Evolutionary conservation across 2,113 vertebrate genomes (phyloP), one percentile per base, ranked within the genome.

Genomic region (Oncorhynchus tshawytscha): DNA sequence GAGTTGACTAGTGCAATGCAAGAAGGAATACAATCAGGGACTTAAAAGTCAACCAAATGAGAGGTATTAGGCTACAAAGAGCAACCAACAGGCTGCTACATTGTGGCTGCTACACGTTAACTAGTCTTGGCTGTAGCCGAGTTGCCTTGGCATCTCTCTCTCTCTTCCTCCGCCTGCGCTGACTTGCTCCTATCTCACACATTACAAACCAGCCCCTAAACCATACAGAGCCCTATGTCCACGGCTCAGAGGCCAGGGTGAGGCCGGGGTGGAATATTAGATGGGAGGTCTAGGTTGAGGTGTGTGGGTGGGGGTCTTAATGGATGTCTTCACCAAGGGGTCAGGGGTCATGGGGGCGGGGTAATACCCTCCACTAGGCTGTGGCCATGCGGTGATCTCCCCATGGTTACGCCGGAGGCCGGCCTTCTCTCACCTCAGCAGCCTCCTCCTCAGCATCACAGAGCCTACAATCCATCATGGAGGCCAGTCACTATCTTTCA

Each of bases 301-400:
- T 62, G 74, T 77, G 34, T 68, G 62, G 69, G 67, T 66, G 69
- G 70, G 29, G 59, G 39, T 20, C 31, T 54, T 81, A 78, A 89
- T 87, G 72, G 74, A 74, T 74, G 79, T 85, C 79, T 86, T 85
- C 77, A 77, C 85, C 80, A 65, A 59, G 45, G 69, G 79, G 82
- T 84, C 74, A 78, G 57, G 2, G 48, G 39, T 9, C 7, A 2
- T 8, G 72, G 79, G 75, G 70, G 7, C 7, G 8, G 77, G 76
- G 70, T 81, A 87, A 85, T 88, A 82, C 72, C 77, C 67, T 73
- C 34, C 24, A 73, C 78, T 49, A 82, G 11, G 82, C 57, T n/a
- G 51, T 45, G 73, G 78, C 84, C 82, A 76, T 81, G 85, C 78
- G 81, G 71, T 80, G 73, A 48, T 57, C 75, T 85, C 79, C 5